Percentiles rank a stretch among this genome's conserved stretches.
These are phyloP conservation scores for Actinia tenebrosa DNA, from an alignment of 64 coral and sea anemone species.

Conservation along the genomic window DNA sequence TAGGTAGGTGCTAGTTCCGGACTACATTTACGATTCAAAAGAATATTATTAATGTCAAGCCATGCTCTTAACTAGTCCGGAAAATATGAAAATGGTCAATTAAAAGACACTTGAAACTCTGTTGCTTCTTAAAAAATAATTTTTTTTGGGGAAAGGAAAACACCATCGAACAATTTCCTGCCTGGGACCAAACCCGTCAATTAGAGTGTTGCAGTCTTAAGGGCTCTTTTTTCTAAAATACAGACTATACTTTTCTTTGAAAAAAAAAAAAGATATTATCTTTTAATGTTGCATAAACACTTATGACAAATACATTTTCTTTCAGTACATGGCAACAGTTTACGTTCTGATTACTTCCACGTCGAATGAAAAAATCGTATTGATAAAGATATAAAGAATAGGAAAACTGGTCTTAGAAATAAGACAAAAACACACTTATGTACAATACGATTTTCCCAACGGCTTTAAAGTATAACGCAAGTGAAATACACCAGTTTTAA, in stretches of 20 bases:
- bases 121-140: background rate
- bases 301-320: background rate
- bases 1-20: conserved; percentile 19
- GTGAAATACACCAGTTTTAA: too few species aligned
- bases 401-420: too few species aligned
- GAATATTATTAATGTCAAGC: background rate
- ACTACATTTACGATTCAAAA: conserved; percentile 1
- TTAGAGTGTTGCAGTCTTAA: background rate
- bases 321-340: too few species aligned
- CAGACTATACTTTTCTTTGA: background rate
- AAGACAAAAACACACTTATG: too few species aligned
- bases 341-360: too few species aligned
- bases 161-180: background rate
- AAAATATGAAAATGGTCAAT: conserved; percentile 11
- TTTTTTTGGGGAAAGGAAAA: conserved; percentile 1
- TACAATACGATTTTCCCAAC: too few species aligned
- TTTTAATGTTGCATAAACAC: background rate
- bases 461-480: too few species aligned
- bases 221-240: background rate
- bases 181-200: background rate
- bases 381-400: too few species aligned
- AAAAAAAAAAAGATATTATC: background rate
- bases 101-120: background rate
- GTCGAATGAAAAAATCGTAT: too few species aligned
- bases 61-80: background rate